phyloP scores from a whole-genome alignment of 2,797 vertebrate species.

The Pogoniulus pusillus region DNA sequence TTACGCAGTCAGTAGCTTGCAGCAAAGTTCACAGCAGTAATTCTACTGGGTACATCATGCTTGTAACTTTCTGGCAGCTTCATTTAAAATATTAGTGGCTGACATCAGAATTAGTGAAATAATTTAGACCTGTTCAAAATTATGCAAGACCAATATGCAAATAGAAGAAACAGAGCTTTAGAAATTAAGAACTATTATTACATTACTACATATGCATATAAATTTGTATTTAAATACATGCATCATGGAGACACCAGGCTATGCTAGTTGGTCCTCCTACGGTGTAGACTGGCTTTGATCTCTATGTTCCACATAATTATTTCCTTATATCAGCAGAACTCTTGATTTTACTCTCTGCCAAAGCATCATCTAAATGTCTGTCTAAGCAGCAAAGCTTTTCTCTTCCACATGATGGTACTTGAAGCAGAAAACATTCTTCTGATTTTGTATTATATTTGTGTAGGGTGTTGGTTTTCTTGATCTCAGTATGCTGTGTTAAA shows the following conservation, averaged over 20 bases:
- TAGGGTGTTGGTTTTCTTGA: background rate
- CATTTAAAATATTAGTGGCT: conserved; percentile 35
- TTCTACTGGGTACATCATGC: background rate
- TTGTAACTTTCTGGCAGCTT: conserved; percentile 11
- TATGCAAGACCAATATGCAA: conserved; percentile 23
- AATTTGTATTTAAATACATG: conserved; percentile 21
- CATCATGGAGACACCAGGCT: background rate
- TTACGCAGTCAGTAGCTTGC: background rate
- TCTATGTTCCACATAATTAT: background rate
- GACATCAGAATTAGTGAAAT: conserved; percentile 22
- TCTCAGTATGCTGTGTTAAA: background rate
- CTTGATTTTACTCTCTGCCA: background rate
- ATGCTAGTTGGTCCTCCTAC: background rate
- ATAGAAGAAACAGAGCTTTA: background rate
- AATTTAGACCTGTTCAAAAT: conserved; percentile 23
- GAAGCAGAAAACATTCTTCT: conserved; percentile 8
- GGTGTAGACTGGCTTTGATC: conserved; percentile 11
- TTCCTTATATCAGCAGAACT: conserved; percentile 1
- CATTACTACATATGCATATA: conserved; percentile 3
- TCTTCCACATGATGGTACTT: background rate
- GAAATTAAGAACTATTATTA: conserved; percentile 4
- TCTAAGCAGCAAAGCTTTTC: background rate
- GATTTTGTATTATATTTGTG: background rate
- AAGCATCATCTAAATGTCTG: background rate
- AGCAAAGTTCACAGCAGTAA: conserved; percentile 11